Base-by-base conservation (phyloP, 1,140 invertebrate genomes). In the Drosophila athabasca region DNA sequence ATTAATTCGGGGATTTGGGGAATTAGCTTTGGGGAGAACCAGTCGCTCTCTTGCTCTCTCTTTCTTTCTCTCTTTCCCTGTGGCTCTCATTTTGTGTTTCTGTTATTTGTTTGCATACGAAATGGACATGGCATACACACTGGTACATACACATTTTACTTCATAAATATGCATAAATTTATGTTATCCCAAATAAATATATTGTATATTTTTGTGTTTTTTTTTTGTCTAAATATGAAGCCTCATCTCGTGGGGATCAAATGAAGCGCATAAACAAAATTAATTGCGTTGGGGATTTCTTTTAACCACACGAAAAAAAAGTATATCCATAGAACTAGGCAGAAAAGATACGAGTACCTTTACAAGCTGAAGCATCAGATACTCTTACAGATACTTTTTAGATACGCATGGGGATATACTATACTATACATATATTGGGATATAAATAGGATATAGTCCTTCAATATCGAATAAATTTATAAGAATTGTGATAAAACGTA, bases 1-100 rank as follows among this genome's bases (percentile, higher is more conserved):
- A 87, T 87, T 87, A 87, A 87, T 87, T 87, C 83, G 62, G 83
- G 83, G 83, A 87, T 87, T 87, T 88, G 83, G 83, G 83, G 83
- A 87, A 88, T 87, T 87, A 87, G 76, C 79, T 83, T 55, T 65
- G 64, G 77, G 68, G 64, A 76, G 80, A 65, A 61, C 64, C 65
- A 48, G 48, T 52, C 45, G 54, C 35, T n/a, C 46, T 31, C 62
- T 29, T 6, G 2, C 45, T 26, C 50, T 31, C 48, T 2, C 17
- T 19, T n/a, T 19, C 17, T 19, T 19, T 19, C 17, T 19, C 17
- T 19, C 29, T 24, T 24, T 48, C 39, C 7, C 53, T 55, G 11
- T 31, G 4, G 24, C 11, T 7, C 17, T 39, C 51, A 39, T 41
- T 19, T 53, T 61, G 31, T 61, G 49, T 61, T 35, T 57, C 61